phyloP scores from a whole-genome alignment of 2,113 vertebrate species.

The Canis aureus region DNA sequence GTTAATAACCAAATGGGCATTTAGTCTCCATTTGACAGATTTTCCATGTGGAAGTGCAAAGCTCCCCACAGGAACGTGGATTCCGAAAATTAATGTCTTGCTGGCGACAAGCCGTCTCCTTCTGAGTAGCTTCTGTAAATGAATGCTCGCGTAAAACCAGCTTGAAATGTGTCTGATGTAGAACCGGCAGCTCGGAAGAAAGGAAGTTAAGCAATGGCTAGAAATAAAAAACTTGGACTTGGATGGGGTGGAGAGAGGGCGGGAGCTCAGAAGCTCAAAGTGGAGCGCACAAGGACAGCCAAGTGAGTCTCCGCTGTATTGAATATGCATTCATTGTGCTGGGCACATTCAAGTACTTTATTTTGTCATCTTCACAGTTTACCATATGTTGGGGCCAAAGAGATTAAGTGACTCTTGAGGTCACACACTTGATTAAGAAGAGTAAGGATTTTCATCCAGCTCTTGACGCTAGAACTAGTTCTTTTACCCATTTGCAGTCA shows the following conservation, averaged over 20 bases:
- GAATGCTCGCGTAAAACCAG: not conserved
- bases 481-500: not conserved
- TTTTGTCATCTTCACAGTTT: not conserved
- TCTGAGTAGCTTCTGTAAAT: conserved; percentile 40
- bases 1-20: conserved; percentile 3
- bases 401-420: not conserved
- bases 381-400: not conserved
- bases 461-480: not conserved
- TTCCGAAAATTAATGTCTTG: conserved; percentile 16
- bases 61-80: not conserved
- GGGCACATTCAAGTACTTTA: not conserved
- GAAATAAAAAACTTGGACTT: not conserved
- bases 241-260: not conserved
- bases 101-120: not conserved
- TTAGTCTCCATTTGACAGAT: conserved; percentile 15
- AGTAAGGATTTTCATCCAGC: not conserved
- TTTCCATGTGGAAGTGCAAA: conserved; percentile 7
- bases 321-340: rapidly evolving
- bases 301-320: not conserved
- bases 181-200: not conserved
- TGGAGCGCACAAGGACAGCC: not conserved
- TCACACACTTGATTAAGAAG: not conserved
- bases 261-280: not conserved
- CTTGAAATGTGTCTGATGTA: not conserved
- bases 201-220: not conserved